Evolutionary conservation across 2,888 invertebrate species (phyloP), one percentile per base, ranked within the genome.

Genomic region (Lasioglossum villosulum): DNA sequence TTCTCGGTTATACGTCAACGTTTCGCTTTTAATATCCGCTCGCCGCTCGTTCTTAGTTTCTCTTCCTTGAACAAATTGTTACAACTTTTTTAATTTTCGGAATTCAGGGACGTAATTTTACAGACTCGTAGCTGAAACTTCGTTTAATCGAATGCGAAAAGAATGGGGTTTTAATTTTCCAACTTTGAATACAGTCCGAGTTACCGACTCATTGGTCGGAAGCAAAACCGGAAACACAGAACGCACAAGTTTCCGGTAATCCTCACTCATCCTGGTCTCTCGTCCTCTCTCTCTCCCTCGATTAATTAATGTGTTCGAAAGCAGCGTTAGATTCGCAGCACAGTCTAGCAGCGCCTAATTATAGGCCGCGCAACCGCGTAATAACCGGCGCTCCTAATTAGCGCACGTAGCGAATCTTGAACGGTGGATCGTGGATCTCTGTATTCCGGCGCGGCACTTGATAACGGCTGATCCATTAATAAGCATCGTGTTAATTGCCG

Each of bases 381-480:
- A 86, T 88, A 83, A 78, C 48, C 70, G 59, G 48, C 66, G 76
- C n/a, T 80, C 45, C 81, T 88, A 90, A 90, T 90, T 90, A 87
- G 63, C 77, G 73, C 66, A 30, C 30, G 27, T 81, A 80, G 80
- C 66, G 78, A 81, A 78, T 86, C 48, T 68, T 37, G 19, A 34
- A 14, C 74, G 74, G 73, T 74, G 71, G 30, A 78, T 84, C 66
- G 73, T 74, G 71, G 30, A 78, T 84, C 66, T 68, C 27, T 63
- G 45, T 48, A 52, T 79, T 34, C 34, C 45, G 27, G 37, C 37
- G 12, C 75, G 30, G 56, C 66, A 52, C 34, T 52, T 52, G 73
- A 82, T 80, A 82, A 85, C 72, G 77, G 27, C 75, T 59, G 56
- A 79, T 52, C 14, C 27, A 72, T 82, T 82, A 82, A 71, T 74